Conservation (phyloP, 1,140 invertebrate genomes). For the Heliconius melpomene region DNA sequence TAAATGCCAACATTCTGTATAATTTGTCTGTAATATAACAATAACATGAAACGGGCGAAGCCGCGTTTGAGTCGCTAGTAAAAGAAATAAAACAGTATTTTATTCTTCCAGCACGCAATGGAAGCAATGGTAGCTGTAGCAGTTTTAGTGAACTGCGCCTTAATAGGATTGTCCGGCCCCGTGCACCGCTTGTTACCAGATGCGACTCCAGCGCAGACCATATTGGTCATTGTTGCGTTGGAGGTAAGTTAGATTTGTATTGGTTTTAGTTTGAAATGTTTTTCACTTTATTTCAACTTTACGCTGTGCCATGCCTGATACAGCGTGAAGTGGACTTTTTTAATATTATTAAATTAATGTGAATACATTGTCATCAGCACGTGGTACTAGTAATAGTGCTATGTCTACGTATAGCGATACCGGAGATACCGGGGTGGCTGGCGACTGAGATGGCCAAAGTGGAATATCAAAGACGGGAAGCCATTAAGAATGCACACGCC, state of each 20-base stretch:
- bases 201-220: slow-evolving; percentile 91
- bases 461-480: slow-evolving; percentile 86
- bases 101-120: slow-evolving; percentile 88
- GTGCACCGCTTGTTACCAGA: slow-evolving; percentile 94
- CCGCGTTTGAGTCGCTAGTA: no score
- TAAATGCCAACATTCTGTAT: no score
- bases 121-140: slow-evolving; percentile 96
- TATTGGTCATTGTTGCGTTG: slow-evolving; percentile 92
- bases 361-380: slow-evolving; percentile 84
- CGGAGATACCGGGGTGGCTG: slow-evolving; percentile 95
- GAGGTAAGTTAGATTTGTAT: slow-evolving; percentile 81
- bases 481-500: slow-evolving; percentile 72
- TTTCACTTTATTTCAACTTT: not conserved
- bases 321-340: no score
- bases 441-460: slow-evolving; percentile 93
- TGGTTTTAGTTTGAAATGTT: not conserved
- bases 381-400: slow-evolving; percentile 92
- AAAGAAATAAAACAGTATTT: no score
- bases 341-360: not conserved
- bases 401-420: slow-evolving; percentile 91
- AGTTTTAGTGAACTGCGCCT: slow-evolving; percentile 96
- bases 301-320: no score
- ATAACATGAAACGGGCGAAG: no score
- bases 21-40: no score
- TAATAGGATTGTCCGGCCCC: slow-evolving; percentile 95